phyloP scores from a whole-genome alignment of 2,797 vertebrate genomes.

The Botia kubotai region DNA sequence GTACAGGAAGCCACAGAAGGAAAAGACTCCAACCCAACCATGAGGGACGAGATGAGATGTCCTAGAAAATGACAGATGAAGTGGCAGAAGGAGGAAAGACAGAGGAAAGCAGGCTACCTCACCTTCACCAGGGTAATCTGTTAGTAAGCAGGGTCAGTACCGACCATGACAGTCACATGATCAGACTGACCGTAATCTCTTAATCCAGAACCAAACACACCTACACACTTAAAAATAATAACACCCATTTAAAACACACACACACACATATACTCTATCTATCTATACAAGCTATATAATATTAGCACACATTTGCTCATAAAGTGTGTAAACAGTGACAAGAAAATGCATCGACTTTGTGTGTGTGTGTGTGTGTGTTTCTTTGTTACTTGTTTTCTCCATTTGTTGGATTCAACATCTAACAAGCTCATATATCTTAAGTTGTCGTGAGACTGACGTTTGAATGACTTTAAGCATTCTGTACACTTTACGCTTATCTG shows the following conservation, averaged over 20 bases:
- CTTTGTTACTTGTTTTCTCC: background rate
- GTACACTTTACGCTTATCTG: background rate
- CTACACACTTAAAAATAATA: conserved; percentile 2
- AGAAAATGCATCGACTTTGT: background rate
- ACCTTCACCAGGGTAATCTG: conserved; percentile 76
- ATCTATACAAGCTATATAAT: background rate
- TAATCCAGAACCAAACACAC: conserved; percentile 71
- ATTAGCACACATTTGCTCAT: background rate
- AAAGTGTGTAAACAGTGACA: background rate
- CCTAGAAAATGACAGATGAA: conserved; percentile 50
- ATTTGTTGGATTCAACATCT: background rate
- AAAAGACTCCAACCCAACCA: conserved; percentile 8
- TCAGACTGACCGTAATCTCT: conserved; percentile 74
- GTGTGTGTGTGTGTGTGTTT: background rate
- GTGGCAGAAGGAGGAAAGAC: conserved; percentile 54
- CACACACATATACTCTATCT: background rate
- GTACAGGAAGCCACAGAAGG: background rate
- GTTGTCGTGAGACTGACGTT: background rate
- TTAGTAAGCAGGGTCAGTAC: conserved; percentile 78
- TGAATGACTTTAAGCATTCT: background rate
- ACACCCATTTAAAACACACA: background rate
- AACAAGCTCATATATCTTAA: background rate
- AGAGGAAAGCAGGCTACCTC: conserved; percentile 60
- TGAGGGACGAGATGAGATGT: conserved; percentile 49
- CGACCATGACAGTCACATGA: conserved; percentile 76